Evolutionary conservation across 53 echinoderm and acorn worm species (phyloP), one percentile per base, ranked within the genome.

Genomic region (Holothuria scabra): DNA sequence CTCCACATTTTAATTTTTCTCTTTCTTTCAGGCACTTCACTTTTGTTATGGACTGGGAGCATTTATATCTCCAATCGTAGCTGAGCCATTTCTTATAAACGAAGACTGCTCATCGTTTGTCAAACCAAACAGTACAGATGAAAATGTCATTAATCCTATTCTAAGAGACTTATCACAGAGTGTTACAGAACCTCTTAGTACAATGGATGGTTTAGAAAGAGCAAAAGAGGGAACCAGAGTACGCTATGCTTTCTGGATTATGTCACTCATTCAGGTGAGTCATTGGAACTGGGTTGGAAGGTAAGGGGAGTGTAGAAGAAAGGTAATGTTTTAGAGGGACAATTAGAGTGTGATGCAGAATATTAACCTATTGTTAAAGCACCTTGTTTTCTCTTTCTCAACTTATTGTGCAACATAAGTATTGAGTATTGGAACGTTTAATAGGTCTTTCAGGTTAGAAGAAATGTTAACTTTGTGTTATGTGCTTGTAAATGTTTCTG

Each of bases 41-140:
- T 97, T 97, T 83, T 97, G 97, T 71, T 97, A 97, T 19, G 97
- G 97, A 48, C 84, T 97, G 2, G 97, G 97, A 20, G 97, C 97
- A 2, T 94, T 97, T 80, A 92, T 97, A 52, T 92, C 92, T 65
- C 97, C 97, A 28, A 92, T 97, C n/a, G 86, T 97, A 29, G 97
- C 97, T 0, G 97, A 97, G 55, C 97, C 97, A 7, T 97, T 97
- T 67, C 94, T 97, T 1, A 91, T 97, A 37, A 97, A 97, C 34
- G 84, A 90, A 62, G 97, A 97, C 65, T 97, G 97, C 59, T 78
- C 78, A 8, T 82, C 90, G 9, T 82, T 76, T 0, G 23, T 97
- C 46, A 79, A 88, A 0, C 69, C 92, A 80, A 96, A 96, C 48
- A 59, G 18, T 30, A 83, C 90, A 34, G 26, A 68, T n/a, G 33